Evolutionary conservation across 2,888 invertebrate species (phyloP).

Genomic region (Pycnomerus fuliginosus): DNA sequence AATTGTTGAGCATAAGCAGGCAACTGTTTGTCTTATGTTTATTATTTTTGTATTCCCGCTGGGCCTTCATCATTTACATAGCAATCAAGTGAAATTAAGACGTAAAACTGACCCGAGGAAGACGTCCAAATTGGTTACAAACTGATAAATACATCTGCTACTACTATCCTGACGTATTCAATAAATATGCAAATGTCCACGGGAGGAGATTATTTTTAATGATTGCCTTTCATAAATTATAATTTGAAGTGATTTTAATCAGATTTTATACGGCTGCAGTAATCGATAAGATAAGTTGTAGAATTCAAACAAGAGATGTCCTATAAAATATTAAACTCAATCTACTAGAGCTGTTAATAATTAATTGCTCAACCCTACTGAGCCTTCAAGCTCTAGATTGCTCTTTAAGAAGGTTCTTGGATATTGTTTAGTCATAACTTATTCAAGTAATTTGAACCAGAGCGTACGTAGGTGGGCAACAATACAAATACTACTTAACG

Average conservation of each 20-base stretch:
- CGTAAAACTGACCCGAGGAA: constrained; percentile 19
- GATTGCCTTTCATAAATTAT: constrained; percentile 26
- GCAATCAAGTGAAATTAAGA: constrained; percentile 22
- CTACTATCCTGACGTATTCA: constrained; percentile 31
- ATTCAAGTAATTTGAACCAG: constrained; percentile 30
- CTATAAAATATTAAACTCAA: constrained; percentile 34
- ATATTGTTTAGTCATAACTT: constrained; percentile 33
- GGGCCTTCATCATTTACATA: constrained; percentile 21
- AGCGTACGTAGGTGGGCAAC: too few relatives aligned
- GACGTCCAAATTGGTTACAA: constrained; percentile 21
- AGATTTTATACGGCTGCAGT: not conserved
- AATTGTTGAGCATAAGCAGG: not conserved
- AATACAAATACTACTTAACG: too few relatives aligned
- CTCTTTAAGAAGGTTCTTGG: constrained; percentile 34
- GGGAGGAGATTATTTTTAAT: constrained; percentile 32
- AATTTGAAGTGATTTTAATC: too few relatives aligned
- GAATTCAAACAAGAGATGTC: constrained; percentile 26
- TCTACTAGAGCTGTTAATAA: constrained; percentile 35
- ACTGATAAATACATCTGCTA: constrained; percentile 30
- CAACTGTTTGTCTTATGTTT: too few relatives aligned
- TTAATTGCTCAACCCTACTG: constrained; percentile 31
- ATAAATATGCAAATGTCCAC: constrained; percentile 35
- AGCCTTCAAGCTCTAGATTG: constrained; percentile 31
- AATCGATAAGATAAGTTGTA: constrained; percentile 33
- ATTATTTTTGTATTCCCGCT: not conserved